Conservation (phyloP, 2,888 invertebrate species). For the Drosophila nr. fundita region DNA sequence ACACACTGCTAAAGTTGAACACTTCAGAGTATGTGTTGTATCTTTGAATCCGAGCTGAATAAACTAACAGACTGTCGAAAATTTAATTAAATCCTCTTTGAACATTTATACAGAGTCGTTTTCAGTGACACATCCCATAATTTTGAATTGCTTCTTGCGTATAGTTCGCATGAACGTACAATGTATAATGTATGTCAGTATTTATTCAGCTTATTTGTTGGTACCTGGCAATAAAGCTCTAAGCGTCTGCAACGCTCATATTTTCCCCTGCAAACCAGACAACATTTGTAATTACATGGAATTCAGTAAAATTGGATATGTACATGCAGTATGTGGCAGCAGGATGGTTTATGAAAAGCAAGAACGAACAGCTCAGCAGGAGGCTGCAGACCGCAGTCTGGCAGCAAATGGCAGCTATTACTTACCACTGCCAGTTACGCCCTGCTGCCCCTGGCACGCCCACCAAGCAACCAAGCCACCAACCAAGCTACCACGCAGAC, state of each 20-base stretch:
- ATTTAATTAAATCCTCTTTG: constrained; percentile 4
- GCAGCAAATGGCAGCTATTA: constrained; percentile 70
- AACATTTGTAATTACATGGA: constrained; percentile 64
- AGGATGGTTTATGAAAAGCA: constrained; percentile 41
- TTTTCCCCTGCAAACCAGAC: constrained; percentile 5
- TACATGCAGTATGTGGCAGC: constrained; percentile 20
- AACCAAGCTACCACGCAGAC: constrained; percentile 31
- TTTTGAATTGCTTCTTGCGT: background rate
- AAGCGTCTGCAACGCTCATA: background rate
- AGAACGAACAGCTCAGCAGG: constrained; percentile 16
- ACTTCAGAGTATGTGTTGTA: background rate
- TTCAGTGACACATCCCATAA: background rate
- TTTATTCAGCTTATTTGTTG: background rate
- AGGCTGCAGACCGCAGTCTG: constrained; percentile 59
- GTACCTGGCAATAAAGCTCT: constrained; percentile 14
- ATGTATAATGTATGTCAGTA: constrained; percentile 6
- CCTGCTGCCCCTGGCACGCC: constrained; percentile 4
- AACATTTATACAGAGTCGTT: background rate
- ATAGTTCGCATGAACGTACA: background rate
- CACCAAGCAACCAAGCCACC: background rate
- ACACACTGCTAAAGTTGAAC: background rate
- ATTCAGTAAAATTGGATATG: constrained; percentile 49
- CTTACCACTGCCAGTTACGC: constrained; percentile 47
- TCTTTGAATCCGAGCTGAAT: constrained; percentile 1
- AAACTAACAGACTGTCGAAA: background rate